A percentile compares a stretch with the other conserved stretches of the same genome.
Conservation (phyloP, 2,888 invertebrate genomes). For the Elmis aenea region DNA sequence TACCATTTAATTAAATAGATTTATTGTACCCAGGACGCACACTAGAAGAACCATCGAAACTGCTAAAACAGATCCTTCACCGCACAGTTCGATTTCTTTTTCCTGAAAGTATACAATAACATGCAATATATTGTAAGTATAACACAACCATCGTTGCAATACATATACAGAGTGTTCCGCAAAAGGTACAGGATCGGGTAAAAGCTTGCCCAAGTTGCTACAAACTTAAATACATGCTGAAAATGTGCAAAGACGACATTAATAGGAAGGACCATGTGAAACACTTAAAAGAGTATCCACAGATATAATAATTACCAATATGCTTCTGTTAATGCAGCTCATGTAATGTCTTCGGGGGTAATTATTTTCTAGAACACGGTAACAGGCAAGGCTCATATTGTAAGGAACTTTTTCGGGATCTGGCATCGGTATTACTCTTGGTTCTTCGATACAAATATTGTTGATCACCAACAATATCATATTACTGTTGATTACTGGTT, state of each 20-base stretch:
- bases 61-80: constrained; percentile 16
- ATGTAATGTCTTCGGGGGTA: constrained; percentile 63
- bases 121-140: too few relatives aligned
- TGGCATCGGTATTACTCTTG: constrained; percentile 23
- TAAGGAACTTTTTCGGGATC: constrained; percentile 40
- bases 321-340: constrained; percentile 72
- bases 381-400: constrained; percentile 47
- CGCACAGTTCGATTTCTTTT: constrained; percentile 26
- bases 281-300: constrained; percentile 2
- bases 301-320: constrained; percentile 57
- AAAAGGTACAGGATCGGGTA: neutral
- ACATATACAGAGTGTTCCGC: too few relatives aligned
- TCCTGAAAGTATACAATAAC: constrained; percentile 21
- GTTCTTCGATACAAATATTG: constrained; percentile 50
- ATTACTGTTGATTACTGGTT: constrained; percentile 73
- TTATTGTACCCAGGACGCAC: too few relatives aligned
- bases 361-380: constrained; percentile 45
- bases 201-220: neutral
- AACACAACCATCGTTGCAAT: too few relatives aligned
- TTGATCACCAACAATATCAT: constrained; percentile 75
- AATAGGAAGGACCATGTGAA: neutral
- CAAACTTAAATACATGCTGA: neutral
- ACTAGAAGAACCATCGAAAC: too few relatives aligned
- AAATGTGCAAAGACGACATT: neutral
- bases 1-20: too few relatives aligned